Evolutionary conservation across 2,113 vertebrate genomes (phyloP).

Genomic region (Colius striatus): DNA sequence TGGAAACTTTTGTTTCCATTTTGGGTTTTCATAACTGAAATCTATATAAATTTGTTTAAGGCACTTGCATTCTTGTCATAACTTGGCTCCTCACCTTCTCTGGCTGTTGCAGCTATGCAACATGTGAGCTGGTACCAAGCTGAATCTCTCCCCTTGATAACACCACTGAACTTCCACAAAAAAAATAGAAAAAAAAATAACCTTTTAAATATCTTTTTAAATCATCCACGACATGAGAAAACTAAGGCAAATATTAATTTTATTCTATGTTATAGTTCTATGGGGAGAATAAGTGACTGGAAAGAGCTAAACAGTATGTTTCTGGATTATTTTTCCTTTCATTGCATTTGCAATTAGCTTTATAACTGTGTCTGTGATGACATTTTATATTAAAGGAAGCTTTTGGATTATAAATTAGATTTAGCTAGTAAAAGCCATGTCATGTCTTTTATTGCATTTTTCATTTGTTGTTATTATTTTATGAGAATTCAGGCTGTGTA

Average conservation of each 20-base stretch:
- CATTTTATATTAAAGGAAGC: slow-evolving; percentile 58
- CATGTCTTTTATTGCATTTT: slow-evolving; percentile 63
- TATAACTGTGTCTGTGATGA: neutral
- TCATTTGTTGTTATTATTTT: slow-evolving; percentile 67
- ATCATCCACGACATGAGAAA: neutral
- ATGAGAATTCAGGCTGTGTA: slow-evolving; percentile 46
- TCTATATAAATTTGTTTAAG: neutral
- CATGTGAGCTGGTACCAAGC: neutral
- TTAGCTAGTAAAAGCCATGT: slow-evolving; percentile 54
- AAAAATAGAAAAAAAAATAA: neutral
- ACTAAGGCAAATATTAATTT: neutral
- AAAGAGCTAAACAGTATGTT: neutral
- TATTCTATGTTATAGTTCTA: neutral
- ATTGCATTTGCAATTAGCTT: slow-evolving; percentile 17
- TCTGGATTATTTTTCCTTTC: neutral
- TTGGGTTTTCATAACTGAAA: neutral
- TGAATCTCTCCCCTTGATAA: neutral
- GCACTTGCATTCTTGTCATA: neutral
- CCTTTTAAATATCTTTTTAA: neutral
- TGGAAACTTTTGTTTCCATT: neutral
- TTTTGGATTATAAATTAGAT: slow-evolving; percentile 64
- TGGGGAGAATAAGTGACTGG: neutral
- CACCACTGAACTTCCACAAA: neutral
- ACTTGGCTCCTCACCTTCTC: neutral
- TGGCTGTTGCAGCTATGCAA: neutral